These are phyloP conservation scores for Garrulus glandarius DNA, from an alignment of 2,797 vertebrate species.

Conservation along the genomic window DNA sequence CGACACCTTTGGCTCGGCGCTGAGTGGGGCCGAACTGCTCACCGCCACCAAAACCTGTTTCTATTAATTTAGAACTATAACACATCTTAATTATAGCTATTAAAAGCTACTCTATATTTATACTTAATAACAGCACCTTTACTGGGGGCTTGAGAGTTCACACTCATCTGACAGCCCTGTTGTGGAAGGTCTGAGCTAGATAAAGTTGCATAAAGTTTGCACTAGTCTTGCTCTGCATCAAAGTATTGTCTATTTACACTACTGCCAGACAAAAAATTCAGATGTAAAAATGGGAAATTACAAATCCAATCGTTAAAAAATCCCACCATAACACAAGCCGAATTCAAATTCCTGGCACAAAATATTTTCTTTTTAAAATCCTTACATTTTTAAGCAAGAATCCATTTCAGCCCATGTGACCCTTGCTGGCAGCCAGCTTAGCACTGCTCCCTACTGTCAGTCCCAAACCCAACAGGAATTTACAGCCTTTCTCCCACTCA, in stretches of 20 bases:
- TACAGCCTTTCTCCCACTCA: neutral
- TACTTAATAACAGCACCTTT: constrained; percentile 44
- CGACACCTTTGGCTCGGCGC: rapidly evolving
- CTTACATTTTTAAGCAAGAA: neutral
- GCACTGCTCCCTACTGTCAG: constrained; percentile 66
- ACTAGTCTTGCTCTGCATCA: neutral
- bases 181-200: neutral
- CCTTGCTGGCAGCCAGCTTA: constrained; percentile 40
- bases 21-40: neutral
- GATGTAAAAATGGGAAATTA: neutral
- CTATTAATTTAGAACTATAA: neutral
- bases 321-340: neutral
- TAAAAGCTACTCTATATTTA: constrained; percentile 49
- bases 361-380: constrained; percentile 12
- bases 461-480: constrained; percentile 38
- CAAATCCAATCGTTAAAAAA: neutral
- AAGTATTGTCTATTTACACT: neutral
- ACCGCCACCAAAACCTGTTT: neutral
- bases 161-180: neutral
- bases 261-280: neutral
- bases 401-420: neutral
- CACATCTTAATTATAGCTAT: constrained; percentile 51
- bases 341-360: neutral
- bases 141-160: constrained; percentile 38
- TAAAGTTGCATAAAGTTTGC: neutral